These are phyloP conservation scores for Piaya cayana DNA, from an alignment of 2,113 vertebrate species.

Conservation along the genomic window DNA sequence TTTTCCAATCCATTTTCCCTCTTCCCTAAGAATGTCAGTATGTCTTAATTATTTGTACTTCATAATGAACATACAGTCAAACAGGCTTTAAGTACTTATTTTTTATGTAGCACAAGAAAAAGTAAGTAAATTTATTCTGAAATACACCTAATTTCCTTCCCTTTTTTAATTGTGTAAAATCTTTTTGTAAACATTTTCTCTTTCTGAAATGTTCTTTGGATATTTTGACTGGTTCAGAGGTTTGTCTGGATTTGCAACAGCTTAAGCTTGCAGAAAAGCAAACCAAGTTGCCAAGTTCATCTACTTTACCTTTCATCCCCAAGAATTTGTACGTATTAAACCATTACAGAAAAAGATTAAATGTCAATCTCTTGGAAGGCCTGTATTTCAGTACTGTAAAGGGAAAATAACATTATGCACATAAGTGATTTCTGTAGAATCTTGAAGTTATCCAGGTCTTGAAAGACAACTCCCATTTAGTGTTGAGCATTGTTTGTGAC, in stretches of 20 bases:
- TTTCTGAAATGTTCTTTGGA: neutral
- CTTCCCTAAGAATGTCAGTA: neutral
- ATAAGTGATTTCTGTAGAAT: neutral
- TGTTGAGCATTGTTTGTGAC: neutral
- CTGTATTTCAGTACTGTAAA: neutral
- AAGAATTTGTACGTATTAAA: conserved; percentile 1
- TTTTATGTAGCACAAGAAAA: neutral
- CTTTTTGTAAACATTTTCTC: neutral
- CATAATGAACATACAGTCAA: neutral
- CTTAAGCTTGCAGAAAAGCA: neutral
- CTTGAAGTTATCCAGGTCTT: neutral
- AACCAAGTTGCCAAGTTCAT: neutral
- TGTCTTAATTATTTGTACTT: neutral
- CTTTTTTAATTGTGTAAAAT: neutral
- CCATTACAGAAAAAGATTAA: conserved; percentile 26
- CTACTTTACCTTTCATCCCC: neutral
- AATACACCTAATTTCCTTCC: neutral
- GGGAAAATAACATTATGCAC: neutral
- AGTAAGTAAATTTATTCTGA: neutral
- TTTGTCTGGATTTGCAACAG: neutral
- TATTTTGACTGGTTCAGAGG: neutral
- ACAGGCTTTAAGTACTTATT: neutral
- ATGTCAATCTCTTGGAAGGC: neutral
- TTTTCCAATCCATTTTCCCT: neutral
- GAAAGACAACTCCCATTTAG: conserved; percentile 12